phyloP scores from a whole-genome alignment of 2,888 invertebrate genomes.

The Phlogophora meticulosa region DNA sequence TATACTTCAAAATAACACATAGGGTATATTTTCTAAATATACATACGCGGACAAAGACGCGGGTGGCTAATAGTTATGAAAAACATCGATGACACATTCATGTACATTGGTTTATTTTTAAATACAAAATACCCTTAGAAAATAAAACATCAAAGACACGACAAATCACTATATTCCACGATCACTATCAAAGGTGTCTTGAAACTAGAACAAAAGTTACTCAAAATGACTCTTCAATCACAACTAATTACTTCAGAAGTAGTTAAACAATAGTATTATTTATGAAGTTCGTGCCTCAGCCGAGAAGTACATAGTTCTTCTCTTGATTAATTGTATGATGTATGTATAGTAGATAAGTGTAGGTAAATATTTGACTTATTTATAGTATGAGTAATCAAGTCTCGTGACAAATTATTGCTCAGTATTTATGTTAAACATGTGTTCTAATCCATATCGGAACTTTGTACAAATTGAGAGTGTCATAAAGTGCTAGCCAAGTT shows the following conservation, averaged over 20 bases:
- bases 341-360: neutral
- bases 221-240: neutral
- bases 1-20: too few species aligned
- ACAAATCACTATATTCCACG: constrained; percentile 18
- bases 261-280: constrained; percentile 19
- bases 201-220: constrained; percentile 10
- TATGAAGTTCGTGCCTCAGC: neutral
- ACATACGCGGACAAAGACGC: too few species aligned
- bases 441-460: constrained; percentile 37
- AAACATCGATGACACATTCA: neutral
- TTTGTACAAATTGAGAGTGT: constrained; percentile 1
- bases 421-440: constrained; percentile 58
- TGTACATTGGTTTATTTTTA: neutral
- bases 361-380: constrained; percentile 37
- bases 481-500: constrained; percentile 26
- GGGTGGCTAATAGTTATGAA: too few species aligned
- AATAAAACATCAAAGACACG: neutral
- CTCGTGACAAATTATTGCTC: constrained; percentile 47
- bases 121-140: neutral
- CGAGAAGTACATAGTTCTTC: neutral
- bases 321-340: constrained; percentile 5
- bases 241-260: constrained; percentile 1
- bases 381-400: constrained; percentile 45
- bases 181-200: constrained; percentile 9
- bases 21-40: too few species aligned